These are phyloP conservation scores for Cygnus atratus DNA, from an alignment of 2,113 vertebrate genomes.

Conservation along the genomic window DNA sequence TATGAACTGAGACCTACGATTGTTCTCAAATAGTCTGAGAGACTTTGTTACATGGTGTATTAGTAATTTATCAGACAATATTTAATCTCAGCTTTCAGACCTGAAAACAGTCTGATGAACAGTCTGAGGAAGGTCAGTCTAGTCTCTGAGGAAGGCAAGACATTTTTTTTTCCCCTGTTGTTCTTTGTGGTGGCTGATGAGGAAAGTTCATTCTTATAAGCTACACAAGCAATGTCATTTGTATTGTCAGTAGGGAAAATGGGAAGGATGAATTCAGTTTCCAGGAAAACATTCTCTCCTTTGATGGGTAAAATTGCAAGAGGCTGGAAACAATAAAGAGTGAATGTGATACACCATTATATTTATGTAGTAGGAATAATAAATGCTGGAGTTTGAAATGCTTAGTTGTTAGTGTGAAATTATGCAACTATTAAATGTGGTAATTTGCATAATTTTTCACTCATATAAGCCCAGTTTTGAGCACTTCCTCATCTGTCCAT, in stretches of 20 bases:
- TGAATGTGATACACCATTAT: not conserved
- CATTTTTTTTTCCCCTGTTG: not conserved
- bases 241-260: not conserved
- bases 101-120: not conserved
- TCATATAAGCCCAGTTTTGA: not conserved
- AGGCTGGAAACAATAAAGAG: not conserved
- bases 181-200: not conserved
- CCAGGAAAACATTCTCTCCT: not conserved
- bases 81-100: not conserved
- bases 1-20: not conserved
- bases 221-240: not conserved
- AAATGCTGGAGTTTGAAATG: not conserved
- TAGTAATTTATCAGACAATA: not conserved
- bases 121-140: not conserved
- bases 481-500: conserved; percentile 35
- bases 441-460: conserved; percentile 43
- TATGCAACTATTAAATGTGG: conserved; percentile 35
- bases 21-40: not conserved
- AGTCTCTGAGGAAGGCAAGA: not conserved
- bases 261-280: not conserved
- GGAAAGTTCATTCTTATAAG: not conserved
- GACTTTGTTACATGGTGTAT: not conserved
- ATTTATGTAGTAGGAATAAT: not conserved
- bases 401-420: conserved; percentile 32
- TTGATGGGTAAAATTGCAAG: not conserved